Evolutionary conservation across 2,888 invertebrate genomes (phyloP).

Genomic region (Dromius quadrimaculatus): DNA sequence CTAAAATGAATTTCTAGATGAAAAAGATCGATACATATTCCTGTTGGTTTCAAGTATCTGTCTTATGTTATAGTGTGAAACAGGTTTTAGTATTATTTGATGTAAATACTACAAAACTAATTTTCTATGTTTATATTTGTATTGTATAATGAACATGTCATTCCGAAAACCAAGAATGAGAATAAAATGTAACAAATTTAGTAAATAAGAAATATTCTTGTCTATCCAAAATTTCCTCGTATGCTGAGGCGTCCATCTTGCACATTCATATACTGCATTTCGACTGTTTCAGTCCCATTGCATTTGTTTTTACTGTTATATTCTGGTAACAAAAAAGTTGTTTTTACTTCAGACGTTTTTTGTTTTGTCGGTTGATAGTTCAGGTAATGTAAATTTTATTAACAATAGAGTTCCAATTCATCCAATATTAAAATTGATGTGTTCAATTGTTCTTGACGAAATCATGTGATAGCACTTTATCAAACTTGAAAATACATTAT

Average conservation of each 20-base stretch:
- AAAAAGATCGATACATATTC: slow-evolving; percentile 51
- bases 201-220: neutral
- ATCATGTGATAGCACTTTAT: too few relatives aligned
- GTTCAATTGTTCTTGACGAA: too few relatives aligned
- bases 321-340: slow-evolving; percentile 17
- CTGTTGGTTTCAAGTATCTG: slow-evolving; percentile 44
- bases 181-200: too few relatives aligned
- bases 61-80: slow-evolving; percentile 44
- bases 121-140: slow-evolving; percentile 21
- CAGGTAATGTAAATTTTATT: too few relatives aligned
- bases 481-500: too few relatives aligned
- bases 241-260: slow-evolving; percentile 48
- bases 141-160: slow-evolving; percentile 17
- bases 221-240: slow-evolving; percentile 33
- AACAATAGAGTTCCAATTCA: too few relatives aligned
- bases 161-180: too few relatives aligned
- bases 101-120: slow-evolving; percentile 28
- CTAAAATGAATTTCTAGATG: slow-evolving; percentile 35
- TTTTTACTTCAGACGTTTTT: neutral
- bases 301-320: slow-evolving; percentile 33
- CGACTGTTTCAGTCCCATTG: slow-evolving; percentile 20
- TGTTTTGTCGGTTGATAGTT: too few relatives aligned
- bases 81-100: slow-evolving; percentile 44
- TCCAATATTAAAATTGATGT: too few relatives aligned
- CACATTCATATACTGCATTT: slow-evolving; percentile 45